phyloP scores from a whole-genome alignment of 2,888 invertebrate species.

The Carcina quercana region DNA sequence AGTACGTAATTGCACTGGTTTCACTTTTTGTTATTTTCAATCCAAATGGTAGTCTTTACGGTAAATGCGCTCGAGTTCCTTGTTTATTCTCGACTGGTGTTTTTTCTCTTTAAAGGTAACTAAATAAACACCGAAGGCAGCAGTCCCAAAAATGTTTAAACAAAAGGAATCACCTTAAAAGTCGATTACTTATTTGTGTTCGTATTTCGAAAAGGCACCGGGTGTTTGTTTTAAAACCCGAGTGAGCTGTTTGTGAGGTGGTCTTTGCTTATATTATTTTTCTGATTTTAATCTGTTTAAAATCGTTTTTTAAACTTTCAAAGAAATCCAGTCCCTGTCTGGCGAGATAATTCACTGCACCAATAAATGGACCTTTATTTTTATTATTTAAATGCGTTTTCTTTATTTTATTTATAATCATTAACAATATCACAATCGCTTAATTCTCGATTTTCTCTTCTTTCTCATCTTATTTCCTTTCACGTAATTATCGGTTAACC shows the following conservation, averaged over 20 bases:
- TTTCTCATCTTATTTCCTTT: constrained; percentile 60
- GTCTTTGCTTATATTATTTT: constrained; percentile 22
- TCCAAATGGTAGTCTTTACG: constrained; percentile 23
- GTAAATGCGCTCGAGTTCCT: constrained; percentile 31
- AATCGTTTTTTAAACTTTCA: constrained; percentile 22
- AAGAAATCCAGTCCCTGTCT: constrained; percentile 53
- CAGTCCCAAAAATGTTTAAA: constrained; percentile 60
- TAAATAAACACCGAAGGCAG: constrained; percentile 43
- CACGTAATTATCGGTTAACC: constrained; percentile 25
- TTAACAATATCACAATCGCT: constrained; percentile 6
- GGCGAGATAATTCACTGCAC: constrained; percentile 32
- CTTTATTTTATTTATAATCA: constrained; percentile 10
- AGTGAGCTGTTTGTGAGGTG: constrained; percentile 27
- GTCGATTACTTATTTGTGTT: constrained; percentile 62
- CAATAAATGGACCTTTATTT: constrained; percentile 21
- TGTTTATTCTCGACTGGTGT: constrained; percentile 32
- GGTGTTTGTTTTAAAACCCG: constrained; percentile 36
- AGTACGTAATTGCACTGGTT: constrained; percentile 11
- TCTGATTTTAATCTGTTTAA: constrained; percentile 16
- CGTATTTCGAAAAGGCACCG: constrained; percentile 42
- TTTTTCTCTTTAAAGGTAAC: constrained; percentile 32
- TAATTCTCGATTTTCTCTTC: constrained; percentile 53
- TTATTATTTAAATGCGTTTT: constrained; percentile 23
- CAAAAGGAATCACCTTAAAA: constrained; percentile 54
- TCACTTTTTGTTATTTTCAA: constrained; percentile 4